Evolutionary conservation across 1,140 invertebrate genomes (phyloP).

Genomic region (Chelonus insularis): DNA sequence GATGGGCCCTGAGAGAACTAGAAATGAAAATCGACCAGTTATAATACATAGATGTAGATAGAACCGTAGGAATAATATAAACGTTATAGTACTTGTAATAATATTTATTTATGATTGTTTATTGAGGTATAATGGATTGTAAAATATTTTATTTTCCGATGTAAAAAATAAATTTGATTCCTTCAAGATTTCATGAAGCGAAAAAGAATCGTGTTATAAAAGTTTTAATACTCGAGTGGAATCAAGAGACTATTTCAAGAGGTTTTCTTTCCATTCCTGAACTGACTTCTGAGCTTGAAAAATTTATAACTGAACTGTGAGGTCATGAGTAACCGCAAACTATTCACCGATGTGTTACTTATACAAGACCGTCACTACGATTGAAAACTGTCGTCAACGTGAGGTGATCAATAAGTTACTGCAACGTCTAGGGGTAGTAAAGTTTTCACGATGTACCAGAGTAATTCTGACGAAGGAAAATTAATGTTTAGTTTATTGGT

Average conservation of each 20-base stretch:
- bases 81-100: too few species aligned
- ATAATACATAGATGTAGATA: background rate
- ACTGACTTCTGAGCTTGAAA: background rate
- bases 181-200: background rate
- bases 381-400: slow-evolving; percentile 2
- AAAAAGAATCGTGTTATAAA: background rate
- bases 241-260: background rate
- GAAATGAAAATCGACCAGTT: background rate
- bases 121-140: background rate
- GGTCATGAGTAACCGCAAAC: background rate
- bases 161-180: too few species aligned
- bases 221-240: background rate
- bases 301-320: background rate
- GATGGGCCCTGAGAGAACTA: background rate
- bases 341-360: background rate
- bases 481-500: slow-evolving; percentile 2
- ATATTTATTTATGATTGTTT: background rate
- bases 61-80: too few species aligned
- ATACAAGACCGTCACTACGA: slow-evolving; percentile 1
- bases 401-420: slow-evolving; percentile 8
- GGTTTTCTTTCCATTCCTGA: background rate
- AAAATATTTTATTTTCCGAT: too few species aligned
- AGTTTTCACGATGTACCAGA: slow-evolving; percentile 2
- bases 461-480: background rate
- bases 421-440: background rate